Percentiles rank a stretch among this genome's conserved stretches.
phyloP scores from a whole-genome alignment of 2,888 invertebrate species.

The Tachina fera region DNA sequence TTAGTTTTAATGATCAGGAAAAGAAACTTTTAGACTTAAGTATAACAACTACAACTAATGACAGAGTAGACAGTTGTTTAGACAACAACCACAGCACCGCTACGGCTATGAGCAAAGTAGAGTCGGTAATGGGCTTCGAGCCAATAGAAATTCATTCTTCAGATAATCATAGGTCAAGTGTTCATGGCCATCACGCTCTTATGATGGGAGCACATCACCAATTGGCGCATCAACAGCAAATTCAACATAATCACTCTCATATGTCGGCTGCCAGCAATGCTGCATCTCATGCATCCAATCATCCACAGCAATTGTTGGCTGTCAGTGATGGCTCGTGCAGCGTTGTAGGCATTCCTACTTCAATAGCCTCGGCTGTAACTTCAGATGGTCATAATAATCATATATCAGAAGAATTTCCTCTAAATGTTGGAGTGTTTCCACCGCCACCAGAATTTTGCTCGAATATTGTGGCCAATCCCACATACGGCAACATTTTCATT shows the following conservation, averaged over 20 bases:
- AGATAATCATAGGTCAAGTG: conserved; percentile 82
- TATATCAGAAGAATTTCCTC: conserved; percentile 82
- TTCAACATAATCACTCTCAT: conserved; percentile 72
- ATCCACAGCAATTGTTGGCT: conserved; percentile 78
- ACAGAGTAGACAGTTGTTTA: conserved; percentile 86
- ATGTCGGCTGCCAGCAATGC: conserved; percentile 62
- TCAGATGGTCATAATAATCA: conserved; percentile 77
- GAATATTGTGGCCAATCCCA: conserved; percentile 82
- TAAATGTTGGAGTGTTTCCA: conserved; percentile 83
- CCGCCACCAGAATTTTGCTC: conserved; percentile 86
- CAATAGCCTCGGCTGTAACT: conserved; percentile 74
- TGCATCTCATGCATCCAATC: conserved; percentile 68
- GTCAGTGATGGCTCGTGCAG: conserved; percentile 80
- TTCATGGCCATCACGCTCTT: conserved; percentile 72
- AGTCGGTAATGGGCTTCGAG: conserved; percentile 85
- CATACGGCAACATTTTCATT: conserved; percentile 89
- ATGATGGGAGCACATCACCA: conserved; percentile 70
- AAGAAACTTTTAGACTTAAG: conserved; percentile 93
- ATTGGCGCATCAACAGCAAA: conserved; percentile 74
- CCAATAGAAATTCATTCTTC: conserved; percentile 86
- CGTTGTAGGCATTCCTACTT: conserved; percentile 79
- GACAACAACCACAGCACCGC: conserved; percentile 85
- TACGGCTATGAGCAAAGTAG: conserved; percentile 80
- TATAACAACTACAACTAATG: conserved; percentile 88
- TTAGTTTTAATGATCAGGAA: conserved; percentile 94